These are phyloP conservation scores for Coluber constrictor DNA, from an alignment of 2,797 vertebrate genomes.

Conservation along the genomic window DNA sequence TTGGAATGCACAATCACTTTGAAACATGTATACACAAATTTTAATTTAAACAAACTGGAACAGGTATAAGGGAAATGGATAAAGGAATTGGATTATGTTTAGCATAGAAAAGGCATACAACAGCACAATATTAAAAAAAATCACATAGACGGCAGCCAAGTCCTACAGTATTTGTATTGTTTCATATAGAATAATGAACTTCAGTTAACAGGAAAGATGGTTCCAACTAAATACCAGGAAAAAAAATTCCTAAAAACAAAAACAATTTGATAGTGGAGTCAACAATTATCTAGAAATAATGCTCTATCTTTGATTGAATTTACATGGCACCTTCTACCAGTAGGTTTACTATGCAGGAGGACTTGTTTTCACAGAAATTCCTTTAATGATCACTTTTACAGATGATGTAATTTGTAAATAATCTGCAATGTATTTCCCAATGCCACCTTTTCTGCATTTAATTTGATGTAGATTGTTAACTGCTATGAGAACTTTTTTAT, in stretches of 20 bases:
- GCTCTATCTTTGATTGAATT: neutral
- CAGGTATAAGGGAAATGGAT: neutral
- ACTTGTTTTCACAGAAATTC: neutral
- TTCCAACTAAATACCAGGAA: neutral
- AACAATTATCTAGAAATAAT: neutral
- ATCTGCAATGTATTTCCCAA: neutral
- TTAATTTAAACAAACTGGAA: neutral
- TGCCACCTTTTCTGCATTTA: neutral
- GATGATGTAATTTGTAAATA: neutral
- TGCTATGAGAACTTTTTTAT: neutral
- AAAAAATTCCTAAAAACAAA: neutral
- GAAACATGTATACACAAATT: neutral
- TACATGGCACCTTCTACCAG: neutral
- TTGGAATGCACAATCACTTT: neutral
- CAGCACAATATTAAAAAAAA: neutral
- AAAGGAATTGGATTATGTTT: neutral
- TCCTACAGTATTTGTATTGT: neutral
- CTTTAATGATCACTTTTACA: neutral
- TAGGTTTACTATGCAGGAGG: neutral
- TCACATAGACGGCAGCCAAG: neutral
- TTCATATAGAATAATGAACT: neutral
- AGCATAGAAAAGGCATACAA: neutral
- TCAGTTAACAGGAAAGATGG: neutral
- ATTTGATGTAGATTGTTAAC: neutral
- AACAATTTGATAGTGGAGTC: neutral